These are phyloP conservation scores for Stichopus chloronotus DNA, from an alignment of 35 echinoderm and acorn worm species.

Conservation along the genomic window DNA sequence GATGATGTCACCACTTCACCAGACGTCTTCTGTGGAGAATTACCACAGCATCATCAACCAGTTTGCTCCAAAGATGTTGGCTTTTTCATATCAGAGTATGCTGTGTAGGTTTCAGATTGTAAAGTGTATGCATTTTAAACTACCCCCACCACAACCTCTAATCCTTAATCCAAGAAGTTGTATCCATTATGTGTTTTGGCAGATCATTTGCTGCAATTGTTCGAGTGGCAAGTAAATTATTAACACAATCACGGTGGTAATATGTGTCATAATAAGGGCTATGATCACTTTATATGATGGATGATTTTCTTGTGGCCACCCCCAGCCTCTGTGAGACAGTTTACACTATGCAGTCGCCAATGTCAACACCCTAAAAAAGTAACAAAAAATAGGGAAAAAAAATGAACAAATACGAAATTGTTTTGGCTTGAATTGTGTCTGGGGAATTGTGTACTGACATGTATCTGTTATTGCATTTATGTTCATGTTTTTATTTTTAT, in stretches of 20 bases:
- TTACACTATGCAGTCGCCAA: neutral
- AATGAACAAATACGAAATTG: too few species aligned
- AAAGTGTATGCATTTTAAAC: neutral
- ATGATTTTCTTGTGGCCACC: neutral
- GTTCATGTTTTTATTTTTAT: neutral
- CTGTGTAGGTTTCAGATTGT: neutral
- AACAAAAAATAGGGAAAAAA: neutral
- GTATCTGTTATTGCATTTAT: neutral
- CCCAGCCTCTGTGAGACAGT: neutral
- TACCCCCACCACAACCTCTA: too few species aligned
- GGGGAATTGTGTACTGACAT: too few species aligned
- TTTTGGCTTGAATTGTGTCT: too few species aligned
- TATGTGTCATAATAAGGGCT: neutral
- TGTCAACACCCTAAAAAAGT: neutral
- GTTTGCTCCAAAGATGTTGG: conserved; percentile 35
- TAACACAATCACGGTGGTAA: too few species aligned
- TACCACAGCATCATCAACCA: neutral
- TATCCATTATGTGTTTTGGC: too few species aligned
- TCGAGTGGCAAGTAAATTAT: too few species aligned
- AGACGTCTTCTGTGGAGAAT: conserved; percentile 46
- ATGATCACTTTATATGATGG: neutral
- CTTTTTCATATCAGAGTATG: conserved; percentile 44
- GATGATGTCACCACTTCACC: conserved; percentile 39
- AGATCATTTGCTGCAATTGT: too few species aligned
- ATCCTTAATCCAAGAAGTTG: too few species aligned